phyloP scores from a whole-genome alignment of 2,888 invertebrate species.

The Prosopocoilus inquinatus region DNA sequence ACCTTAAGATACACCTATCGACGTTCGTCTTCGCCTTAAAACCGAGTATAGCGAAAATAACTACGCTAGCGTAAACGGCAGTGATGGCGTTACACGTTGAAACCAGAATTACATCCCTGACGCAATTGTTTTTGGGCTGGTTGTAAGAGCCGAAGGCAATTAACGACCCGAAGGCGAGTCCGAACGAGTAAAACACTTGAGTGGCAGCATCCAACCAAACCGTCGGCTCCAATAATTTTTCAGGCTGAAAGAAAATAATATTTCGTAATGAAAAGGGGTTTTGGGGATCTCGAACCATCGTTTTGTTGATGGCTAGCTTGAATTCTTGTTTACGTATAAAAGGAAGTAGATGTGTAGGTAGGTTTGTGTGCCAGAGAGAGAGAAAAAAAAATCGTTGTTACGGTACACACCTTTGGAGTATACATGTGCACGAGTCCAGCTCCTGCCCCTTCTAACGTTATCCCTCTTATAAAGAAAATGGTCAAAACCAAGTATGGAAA shows the following conservation, averaged over 20 bases:
- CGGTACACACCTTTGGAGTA: constrained; percentile 74
- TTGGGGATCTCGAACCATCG: too few species aligned
- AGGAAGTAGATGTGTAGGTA: too few species aligned
- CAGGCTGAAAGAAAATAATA: constrained; percentile 57
- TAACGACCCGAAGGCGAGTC: constrained; percentile 90
- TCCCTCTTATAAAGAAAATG: constrained; percentile 89
- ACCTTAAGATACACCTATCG: constrained; percentile 76
- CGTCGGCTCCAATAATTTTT: constrained; percentile 79
- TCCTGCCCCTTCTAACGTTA: constrained; percentile 82
- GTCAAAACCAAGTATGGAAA: constrained; percentile 93
- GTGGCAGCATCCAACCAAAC: constrained; percentile 97
- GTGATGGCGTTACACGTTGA: constrained; percentile 91
- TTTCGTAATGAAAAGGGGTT: too few species aligned
- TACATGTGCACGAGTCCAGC: constrained; percentile 89
- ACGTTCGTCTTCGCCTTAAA: constrained; percentile 93
- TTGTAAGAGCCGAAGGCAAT: constrained; percentile 97
- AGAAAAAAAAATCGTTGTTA: too few species aligned
- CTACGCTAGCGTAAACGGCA: constrained; percentile 91
- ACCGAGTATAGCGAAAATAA: constrained; percentile 92
- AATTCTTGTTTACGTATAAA: not conserved
- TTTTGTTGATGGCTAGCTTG: not conserved
- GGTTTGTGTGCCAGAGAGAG: too few species aligned
- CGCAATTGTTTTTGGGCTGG: constrained; percentile 91
- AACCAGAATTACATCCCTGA: constrained; percentile 85
- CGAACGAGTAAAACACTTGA: constrained; percentile 95